A percentile compares a stretch with the other conserved stretches of the same genome.
phyloP scores from a whole-genome alignment of 1,140 invertebrate species.

The Drosophila nigromelanica region DNA sequence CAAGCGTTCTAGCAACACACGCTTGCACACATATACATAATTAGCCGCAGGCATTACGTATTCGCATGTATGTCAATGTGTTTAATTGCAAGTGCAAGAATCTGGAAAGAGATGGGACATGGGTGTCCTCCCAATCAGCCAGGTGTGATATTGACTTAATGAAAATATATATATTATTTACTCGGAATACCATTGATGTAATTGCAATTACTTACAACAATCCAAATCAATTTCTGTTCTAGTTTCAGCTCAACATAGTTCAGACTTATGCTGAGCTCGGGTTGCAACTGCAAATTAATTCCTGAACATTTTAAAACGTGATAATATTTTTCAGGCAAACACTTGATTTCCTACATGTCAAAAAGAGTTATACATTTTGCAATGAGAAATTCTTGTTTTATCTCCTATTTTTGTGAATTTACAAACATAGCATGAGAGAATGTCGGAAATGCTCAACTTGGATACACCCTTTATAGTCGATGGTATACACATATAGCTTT shows the following conservation, averaged over 20 bases:
- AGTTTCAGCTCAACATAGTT: background rate
- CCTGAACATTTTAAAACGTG: no score
- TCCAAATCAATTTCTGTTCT: background rate
- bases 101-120: background rate
- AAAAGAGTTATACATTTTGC: no score
- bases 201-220: constrained; percentile 3
- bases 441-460: no score
- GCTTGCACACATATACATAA: constrained; percentile 10
- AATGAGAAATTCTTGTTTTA: no score
- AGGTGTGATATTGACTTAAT: constrained; percentile 18
- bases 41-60: constrained; percentile 22
- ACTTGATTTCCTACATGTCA: no score
- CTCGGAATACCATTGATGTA: constrained; percentile 5
- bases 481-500: no score
- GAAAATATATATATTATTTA: constrained; percentile 20
- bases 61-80: constrained; percentile 15
- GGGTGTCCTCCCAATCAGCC: background rate
- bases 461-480: no score
- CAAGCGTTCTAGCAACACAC: constrained; percentile 24
- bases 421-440: no score
- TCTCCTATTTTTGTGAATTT: no score
- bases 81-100: constrained; percentile 27
- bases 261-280: background rate
- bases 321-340: no score
- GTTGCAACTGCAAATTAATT: background rate